phyloP scores from a whole-genome alignment of 1,140 invertebrate species.

The Idris sp. region DNA sequence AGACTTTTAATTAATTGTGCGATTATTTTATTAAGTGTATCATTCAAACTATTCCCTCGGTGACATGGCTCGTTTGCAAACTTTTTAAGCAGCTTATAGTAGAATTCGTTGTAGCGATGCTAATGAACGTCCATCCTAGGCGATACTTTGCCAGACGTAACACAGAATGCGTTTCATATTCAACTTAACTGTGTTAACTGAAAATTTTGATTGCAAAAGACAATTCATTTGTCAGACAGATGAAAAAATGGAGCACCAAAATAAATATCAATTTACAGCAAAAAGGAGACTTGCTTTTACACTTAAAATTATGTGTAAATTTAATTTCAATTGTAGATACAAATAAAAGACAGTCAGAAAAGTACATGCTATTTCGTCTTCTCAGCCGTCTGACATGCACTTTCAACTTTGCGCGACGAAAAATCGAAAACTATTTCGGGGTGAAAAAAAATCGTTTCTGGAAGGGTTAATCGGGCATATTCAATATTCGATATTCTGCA shows the following conservation, averaged over 20 bases:
- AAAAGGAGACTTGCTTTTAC: no score
- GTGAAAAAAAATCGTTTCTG: slow-evolving; percentile 43
- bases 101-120: slow-evolving; percentile 32
- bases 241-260: slow-evolving; percentile 1
- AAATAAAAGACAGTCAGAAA: no score
- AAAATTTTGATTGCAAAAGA: slow-evolving; percentile 10
- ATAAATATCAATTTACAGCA: no score
- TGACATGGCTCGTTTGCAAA: slow-evolving; percentile 56
- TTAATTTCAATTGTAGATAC: no score
- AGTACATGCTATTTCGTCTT: no score
- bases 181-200: slow-evolving; percentile 19
- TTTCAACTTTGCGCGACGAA: slow-evolving; percentile 2
- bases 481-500: slow-evolving; percentile 54
- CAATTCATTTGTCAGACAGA: slow-evolving; percentile 9
- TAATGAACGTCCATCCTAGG: slow-evolving; percentile 52
- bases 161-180: slow-evolving; percentile 23
- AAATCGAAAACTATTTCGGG: slow-evolving; percentile 23
- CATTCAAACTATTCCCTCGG: slow-evolving; percentile 39
- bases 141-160: slow-evolving; percentile 23
- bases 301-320: no score
- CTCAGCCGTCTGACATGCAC: not conserved
- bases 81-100: slow-evolving; percentile 62
- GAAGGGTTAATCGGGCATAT: slow-evolving; percentile 60
- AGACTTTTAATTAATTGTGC: slow-evolving; percentile 60
- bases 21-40: slow-evolving; percentile 50